phyloP scores from a whole-genome alignment of 2,888 invertebrate species.

The Rhorus exstirpatorius region DNA sequence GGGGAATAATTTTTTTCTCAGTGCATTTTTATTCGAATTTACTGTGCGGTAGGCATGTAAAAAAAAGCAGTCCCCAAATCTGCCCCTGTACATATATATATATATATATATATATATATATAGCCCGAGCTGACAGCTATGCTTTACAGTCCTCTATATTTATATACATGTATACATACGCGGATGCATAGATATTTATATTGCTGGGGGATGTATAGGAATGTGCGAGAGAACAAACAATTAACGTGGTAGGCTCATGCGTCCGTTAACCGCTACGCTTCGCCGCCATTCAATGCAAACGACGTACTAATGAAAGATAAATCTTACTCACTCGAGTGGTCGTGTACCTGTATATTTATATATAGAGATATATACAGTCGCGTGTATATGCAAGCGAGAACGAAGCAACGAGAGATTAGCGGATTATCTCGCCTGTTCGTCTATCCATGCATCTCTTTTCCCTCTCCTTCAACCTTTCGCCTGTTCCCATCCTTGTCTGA shows the following conservation, averaged over 20 bases:
- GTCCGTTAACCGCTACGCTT: constrained; percentile 77
- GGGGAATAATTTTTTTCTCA: no score
- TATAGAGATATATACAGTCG: neutral
- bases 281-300: constrained; percentile 81
- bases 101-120: no score
- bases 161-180: neutral
- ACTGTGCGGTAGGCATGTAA: no score
- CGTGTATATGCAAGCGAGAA: neutral
- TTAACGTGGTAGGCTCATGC: constrained; percentile 76
- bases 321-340: constrained; percentile 74
- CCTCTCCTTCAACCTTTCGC: constrained; percentile 17
- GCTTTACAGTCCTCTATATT: constrained; percentile 14
- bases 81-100: no score
- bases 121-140: constrained; percentile 39
- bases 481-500: constrained; percentile 11
- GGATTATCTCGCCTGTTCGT: constrained; percentile 58
- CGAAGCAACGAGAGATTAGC: constrained; percentile 62
- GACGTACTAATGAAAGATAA: constrained; percentile 81
- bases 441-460: constrained; percentile 13
- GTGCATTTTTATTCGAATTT: no score
- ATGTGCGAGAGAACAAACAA: constrained; percentile 78
- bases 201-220: constrained; percentile 1
- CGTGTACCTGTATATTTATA: constrained; percentile 14
- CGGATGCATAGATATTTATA: constrained; percentile 11
- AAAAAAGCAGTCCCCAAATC: no score